These are phyloP conservation scores for Lasioglossum leucozonium DNA, from an alignment of 2,888 invertebrate genomes.

Conservation along the genomic window DNA sequence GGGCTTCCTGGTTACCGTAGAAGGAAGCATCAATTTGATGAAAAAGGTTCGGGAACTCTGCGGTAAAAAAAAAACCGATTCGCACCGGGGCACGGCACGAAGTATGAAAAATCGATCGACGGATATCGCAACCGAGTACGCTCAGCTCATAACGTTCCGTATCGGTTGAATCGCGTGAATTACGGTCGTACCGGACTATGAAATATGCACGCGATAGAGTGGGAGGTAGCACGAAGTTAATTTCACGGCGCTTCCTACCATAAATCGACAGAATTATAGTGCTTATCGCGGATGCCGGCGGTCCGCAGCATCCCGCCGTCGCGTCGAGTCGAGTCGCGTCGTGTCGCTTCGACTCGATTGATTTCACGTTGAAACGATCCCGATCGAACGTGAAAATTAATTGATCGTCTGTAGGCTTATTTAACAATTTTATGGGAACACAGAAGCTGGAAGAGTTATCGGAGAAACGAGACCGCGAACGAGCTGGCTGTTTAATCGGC, in stretches of 20 bases:
- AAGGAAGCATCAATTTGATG: background rate
- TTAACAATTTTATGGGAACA: background rate
- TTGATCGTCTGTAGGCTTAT: constrained; percentile 12
- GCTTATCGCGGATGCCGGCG: constrained; percentile 65
- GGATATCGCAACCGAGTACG: background rate
- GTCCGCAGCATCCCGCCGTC: background rate
- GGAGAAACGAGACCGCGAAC: background rate
- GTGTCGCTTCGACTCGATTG: background rate
- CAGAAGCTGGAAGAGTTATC: background rate
- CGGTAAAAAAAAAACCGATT: background rate
- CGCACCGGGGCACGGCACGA: background rate
- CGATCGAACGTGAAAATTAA: constrained; percentile 46
- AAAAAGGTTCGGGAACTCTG: background rate
- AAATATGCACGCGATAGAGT: constrained; percentile 62
- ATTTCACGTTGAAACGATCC: constrained; percentile 33
- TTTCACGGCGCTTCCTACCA: constrained; percentile 65
- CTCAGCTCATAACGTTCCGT: background rate
- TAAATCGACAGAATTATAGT: constrained; percentile 71
- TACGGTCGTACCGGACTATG: constrained; percentile 43
- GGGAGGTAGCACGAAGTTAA: constrained; percentile 56
- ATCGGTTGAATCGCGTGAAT: constrained; percentile 35
- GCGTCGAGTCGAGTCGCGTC: no score
- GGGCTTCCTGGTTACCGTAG: background rate
- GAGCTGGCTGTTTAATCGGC: background rate
- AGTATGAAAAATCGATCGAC: constrained; percentile 16